phyloP scores from a whole-genome alignment of 2,888 invertebrate species.

The Thymelicus lineola region DNA sequence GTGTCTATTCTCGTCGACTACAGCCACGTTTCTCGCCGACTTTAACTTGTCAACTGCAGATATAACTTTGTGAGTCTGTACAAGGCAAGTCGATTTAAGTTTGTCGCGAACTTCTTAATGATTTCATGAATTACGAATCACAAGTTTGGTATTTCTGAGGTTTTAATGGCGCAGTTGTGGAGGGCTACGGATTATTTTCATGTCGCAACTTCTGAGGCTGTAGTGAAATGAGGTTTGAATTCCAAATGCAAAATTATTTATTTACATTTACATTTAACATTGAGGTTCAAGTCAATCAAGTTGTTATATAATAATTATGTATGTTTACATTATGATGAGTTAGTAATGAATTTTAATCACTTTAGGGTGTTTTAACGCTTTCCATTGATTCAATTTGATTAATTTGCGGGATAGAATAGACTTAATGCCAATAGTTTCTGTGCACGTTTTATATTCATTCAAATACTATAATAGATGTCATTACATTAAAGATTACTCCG shows the following conservation, averaged over 20 bases:
- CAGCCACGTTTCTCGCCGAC: conserved; percentile 1
- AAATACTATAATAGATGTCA: too few relatives aligned
- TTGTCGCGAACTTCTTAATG: conserved; percentile 61
- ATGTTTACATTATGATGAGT: too few relatives aligned
- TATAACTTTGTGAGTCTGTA: conserved; percentile 50
- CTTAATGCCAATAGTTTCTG: too few relatives aligned
- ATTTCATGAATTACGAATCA: conserved; percentile 64
- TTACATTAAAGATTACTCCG: too few relatives aligned
- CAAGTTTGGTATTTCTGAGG: conserved; percentile 48
- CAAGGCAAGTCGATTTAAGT: conserved; percentile 70
- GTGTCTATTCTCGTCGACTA: conserved; percentile 1
- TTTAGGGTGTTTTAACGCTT: too few relatives aligned
- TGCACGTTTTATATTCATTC: too few relatives aligned
- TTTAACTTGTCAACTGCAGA: conserved; percentile 35
- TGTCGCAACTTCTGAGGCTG: conserved; percentile 18
- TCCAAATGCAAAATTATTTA: neutral
- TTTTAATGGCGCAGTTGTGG: conserved; percentile 48
- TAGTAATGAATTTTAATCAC: too few relatives aligned
- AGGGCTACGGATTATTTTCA: conserved; percentile 17
- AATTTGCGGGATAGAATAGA: too few relatives aligned
- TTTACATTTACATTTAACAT: neutral
- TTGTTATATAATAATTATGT: neutral
- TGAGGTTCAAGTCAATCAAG: neutral
- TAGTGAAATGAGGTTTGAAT: conserved; percentile 10
- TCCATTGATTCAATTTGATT: too few relatives aligned